Conservation (phyloP, 2,797 vertebrate species). For the Chelidonichthys spinosus region DNA sequence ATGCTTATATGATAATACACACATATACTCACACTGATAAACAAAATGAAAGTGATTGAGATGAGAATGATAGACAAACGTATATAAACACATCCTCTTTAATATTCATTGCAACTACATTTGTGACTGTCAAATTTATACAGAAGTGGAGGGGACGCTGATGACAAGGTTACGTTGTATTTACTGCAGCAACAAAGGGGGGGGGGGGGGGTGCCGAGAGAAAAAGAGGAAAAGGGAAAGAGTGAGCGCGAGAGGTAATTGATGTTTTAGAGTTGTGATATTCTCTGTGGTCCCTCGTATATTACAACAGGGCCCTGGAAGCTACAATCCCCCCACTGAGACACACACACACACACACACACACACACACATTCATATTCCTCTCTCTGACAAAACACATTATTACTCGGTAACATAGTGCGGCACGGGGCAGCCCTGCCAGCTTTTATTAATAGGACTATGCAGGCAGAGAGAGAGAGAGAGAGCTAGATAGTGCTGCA, state of each 20-base stretch:
- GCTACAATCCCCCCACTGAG: conserved; percentile 59
- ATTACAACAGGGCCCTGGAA: conserved; percentile 76
- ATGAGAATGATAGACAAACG: conserved; percentile 37
- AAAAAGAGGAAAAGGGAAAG: conserved; percentile 10
- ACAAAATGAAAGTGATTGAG: conserved; percentile 29
- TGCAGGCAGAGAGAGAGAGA: conserved; percentile 42
- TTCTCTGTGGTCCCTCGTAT: conserved; percentile 73
- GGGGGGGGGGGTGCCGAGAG: conserved; percentile 6
- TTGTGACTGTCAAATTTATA: conserved; percentile 69
- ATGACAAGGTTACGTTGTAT: conserved; percentile 73
- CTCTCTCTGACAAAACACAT: conserved; percentile 75
- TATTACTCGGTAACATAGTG: conserved; percentile 72
- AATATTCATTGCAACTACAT: conserved; percentile 52
- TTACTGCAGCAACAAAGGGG: conserved; percentile 52
- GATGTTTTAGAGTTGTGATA: conserved; percentile 75
- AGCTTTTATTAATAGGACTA: conserved; percentile 76
- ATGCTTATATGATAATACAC: conserved; percentile 27
- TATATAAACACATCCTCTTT: conserved; percentile 27
- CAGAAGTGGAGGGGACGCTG: conserved; percentile 44
- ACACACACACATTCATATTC: conserved; percentile 67
- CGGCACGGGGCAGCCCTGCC: conserved; percentile 61
- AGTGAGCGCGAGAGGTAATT: conserved; percentile 54
- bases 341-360: conserved; percentile 22
- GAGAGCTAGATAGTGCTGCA: conserved; percentile 44
- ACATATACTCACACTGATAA: conserved; percentile 15